Base-by-base conservation (phyloP, 1,140 invertebrate species). In the Hypsibius dujardini region DNA sequence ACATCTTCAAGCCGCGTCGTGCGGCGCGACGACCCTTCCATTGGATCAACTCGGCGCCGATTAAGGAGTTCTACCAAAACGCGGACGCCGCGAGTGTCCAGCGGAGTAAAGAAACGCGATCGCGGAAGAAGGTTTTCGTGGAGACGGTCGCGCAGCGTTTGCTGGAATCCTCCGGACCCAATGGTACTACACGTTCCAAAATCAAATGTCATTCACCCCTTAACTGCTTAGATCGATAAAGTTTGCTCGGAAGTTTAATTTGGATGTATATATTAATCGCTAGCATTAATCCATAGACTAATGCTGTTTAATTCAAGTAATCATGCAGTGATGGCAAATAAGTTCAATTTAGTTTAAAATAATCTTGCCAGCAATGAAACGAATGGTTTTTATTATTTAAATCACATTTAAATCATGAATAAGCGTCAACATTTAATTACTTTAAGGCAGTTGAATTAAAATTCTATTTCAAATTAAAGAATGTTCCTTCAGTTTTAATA, bases 21-120 rank as follows among this genome's bases (percentile, higher is more conserved):
- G 88, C 88, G 47, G 89, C 92, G 60, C 83, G 92, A 73, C 87
- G 89, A 74, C 92, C 92, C 46, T 91, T 90, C 78, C 86, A 86
- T 79, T 86, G 88, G 59, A 87, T 92, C 76, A 92, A 92, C 81
- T 84, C 88, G 73, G 82, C 87, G 75, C 83, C 87, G 72, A 88
- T 92, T 75, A 92, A 92, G 78, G 67, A 56, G 50, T 56, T 56
- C 50, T 56, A 56, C 50, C 50, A 56, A n/a, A 56, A 56, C n/a
- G 50, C 50, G 7, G 50, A 56, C 50, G n/a, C 50, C 7, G 50
- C 50, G 7, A 56, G 7, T n/a, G 50, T 56, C 50, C 50, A 56
- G n/a, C 50, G 50, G 7, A 7, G 50, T n/a, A 56, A 56, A 56
- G 7, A n/a, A 56, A 7, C 7, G 50, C 7, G 50, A n/a, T 56